phyloP scores from a whole-genome alignment of 2,113 vertebrate species.

The Aldabrachelys gigantea region DNA sequence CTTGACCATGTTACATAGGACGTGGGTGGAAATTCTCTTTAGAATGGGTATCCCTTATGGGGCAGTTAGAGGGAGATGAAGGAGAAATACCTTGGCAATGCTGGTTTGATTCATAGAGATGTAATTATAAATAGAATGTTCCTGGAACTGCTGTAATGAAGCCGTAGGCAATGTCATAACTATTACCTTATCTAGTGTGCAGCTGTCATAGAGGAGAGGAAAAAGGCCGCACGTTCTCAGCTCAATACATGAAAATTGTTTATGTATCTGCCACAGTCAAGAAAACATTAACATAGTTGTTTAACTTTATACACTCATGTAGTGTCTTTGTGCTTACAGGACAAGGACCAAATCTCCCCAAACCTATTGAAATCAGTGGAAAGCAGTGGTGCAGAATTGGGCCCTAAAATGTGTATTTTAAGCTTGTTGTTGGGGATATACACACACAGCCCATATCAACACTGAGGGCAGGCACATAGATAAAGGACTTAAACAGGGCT shows the following conservation, averaged over 20 bases:
- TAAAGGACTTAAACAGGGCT: background rate
- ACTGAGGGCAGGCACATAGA: background rate
- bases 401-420: background rate
- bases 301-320: background rate
- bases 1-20: background rate
- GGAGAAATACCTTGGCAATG: background rate
- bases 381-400: background rate
- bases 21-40: background rate
- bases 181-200: background rate
- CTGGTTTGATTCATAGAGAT: background rate
- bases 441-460: background rate
- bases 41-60: background rate
- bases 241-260: background rate
- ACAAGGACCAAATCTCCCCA: background rate
- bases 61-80: background rate
- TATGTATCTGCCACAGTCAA: background rate
- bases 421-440: accelerated
- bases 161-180: background rate
- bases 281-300: background rate
- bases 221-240: background rate
- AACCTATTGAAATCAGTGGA: background rate
- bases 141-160: background rate
- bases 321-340: background rate
- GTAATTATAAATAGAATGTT: background rate
- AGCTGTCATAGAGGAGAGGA: background rate